These are phyloP conservation scores for Hypselothyrea guttata DNA, from an alignment of 2,888 invertebrate genomes.

Conservation along the genomic window DNA sequence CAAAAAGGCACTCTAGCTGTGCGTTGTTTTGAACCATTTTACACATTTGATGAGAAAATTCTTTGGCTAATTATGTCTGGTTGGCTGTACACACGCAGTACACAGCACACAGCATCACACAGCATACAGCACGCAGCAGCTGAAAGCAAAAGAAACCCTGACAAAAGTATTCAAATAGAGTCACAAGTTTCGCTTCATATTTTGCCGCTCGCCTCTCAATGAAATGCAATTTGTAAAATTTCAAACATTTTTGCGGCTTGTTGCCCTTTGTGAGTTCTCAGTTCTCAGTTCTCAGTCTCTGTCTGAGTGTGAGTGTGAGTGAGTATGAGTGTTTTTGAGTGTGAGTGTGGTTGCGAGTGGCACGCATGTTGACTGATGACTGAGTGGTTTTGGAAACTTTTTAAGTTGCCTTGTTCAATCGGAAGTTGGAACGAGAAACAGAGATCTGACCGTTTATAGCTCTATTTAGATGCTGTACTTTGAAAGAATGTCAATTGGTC, in stretches of 20 bases:
- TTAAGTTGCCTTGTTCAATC: slow-evolving; percentile 48
- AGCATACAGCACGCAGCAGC: no score
- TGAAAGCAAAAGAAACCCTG: not conserved
- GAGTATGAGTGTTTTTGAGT: slow-evolving; percentile 8
- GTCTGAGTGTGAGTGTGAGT: not conserved
- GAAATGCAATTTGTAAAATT: slow-evolving; percentile 72
- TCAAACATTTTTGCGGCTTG: slow-evolving; percentile 68
- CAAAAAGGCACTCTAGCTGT: slow-evolving; percentile 21
- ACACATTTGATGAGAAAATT: slow-evolving; percentile 75
- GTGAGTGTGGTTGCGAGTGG: slow-evolving; percentile 44
- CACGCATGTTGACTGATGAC: slow-evolving; percentile 51
- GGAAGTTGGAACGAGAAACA: slow-evolving; percentile 32
- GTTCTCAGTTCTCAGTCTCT: no score
- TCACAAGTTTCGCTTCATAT: slow-evolving; percentile 58
- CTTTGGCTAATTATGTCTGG: slow-evolving; percentile 70
- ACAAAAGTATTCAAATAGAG: slow-evolving; percentile 47
- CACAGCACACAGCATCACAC: not conserved
- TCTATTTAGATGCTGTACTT: no score
- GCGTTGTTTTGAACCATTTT: slow-evolving; percentile 40
- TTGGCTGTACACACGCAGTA: slow-evolving; percentile 57
- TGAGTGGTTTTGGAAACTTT: slow-evolving; percentile 50
- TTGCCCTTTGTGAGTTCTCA: slow-evolving; percentile 46
- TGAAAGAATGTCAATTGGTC: no score
- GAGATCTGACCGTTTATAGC: no score
- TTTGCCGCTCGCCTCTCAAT: slow-evolving; percentile 57